phyloP scores from a whole-genome alignment of 2,797 vertebrate species.

The Ctenochaetus hawaiiensis region DNA sequence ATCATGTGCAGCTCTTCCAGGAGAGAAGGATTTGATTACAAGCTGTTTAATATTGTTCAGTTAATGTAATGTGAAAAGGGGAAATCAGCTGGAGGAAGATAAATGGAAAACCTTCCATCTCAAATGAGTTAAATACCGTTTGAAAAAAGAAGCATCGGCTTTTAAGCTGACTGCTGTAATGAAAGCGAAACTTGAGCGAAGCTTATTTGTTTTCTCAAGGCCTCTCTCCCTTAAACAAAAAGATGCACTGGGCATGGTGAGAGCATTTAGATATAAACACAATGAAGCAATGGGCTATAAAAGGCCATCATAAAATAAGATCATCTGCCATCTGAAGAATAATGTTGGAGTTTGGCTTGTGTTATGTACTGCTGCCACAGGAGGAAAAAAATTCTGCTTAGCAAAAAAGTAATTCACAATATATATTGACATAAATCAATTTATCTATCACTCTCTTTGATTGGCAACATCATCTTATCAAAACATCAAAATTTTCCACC shows the following conservation, averaged over 20 bases:
- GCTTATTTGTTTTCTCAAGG: conserved; percentile 26
- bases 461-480: not conserved
- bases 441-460: not conserved
- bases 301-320: conserved; percentile 6
- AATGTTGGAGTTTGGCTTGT: not conserved
- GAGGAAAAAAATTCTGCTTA: not conserved
- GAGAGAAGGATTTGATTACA: conserved; percentile 31
- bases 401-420: not conserved
- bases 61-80: conserved; percentile 32
- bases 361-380: not conserved
- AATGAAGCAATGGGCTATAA: conserved; percentile 4
- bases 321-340: conserved; percentile 12
- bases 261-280: conserved; percentile 13
- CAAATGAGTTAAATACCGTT: conserved; percentile 47
- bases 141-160: conserved; percentile 29
- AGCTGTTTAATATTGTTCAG: conserved; percentile 44
- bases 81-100: conserved; percentile 32
- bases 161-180: conserved; percentile 14
- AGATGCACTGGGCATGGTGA: not conserved
- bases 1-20: conserved; percentile 26
- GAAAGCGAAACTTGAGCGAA: conserved; percentile 4
- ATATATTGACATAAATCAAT: not conserved
- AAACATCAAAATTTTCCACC: not conserved
- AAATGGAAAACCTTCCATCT: conserved; percentile 46
- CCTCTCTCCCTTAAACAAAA: not conserved